Evolutionary conservation across 1,140 invertebrate genomes (phyloP).

Genomic region (Ceratosolen fusciceps): DNA sequence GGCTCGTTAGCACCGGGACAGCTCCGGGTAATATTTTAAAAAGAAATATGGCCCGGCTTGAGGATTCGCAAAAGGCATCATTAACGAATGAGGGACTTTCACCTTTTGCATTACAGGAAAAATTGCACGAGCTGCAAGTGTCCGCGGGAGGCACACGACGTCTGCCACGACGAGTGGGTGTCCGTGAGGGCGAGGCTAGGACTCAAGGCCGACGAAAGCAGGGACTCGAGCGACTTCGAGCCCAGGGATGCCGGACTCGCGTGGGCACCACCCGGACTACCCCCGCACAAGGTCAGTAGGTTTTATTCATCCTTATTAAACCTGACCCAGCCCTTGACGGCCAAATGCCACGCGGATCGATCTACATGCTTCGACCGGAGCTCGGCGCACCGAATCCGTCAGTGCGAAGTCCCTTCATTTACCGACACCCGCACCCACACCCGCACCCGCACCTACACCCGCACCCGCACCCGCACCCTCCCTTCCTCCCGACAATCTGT

Average conservation of each 20-base stretch:
- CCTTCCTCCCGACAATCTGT: too few relatives aligned
- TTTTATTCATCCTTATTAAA: too few relatives aligned
- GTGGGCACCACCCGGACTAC: conserved; percentile 86
- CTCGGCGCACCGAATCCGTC: too few relatives aligned
- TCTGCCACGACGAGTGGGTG: conserved; percentile 90
- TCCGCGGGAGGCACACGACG: conserved; percentile 86
- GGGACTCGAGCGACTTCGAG: conserved; percentile 67
- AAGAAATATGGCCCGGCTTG: neutral
- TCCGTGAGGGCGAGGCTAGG: conserved; percentile 86
- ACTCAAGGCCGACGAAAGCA: conserved; percentile 74
- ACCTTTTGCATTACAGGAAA: conserved; percentile 75
- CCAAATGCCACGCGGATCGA: too few relatives aligned
- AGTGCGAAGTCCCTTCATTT: too few relatives aligned
- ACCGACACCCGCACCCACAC: too few relatives aligned
- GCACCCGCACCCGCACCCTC: too few relatives aligned
- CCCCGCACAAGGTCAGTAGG: conserved; percentile 72
- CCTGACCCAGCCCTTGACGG: too few relatives aligned
- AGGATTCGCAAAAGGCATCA: neutral
- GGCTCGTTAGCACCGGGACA: neutral
- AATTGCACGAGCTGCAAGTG: conserved; percentile 92
- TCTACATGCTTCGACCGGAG: too few relatives aligned
- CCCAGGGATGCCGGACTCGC: conserved; percentile 79
- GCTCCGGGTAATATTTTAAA: neutral
- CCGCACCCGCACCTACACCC: too few relatives aligned
- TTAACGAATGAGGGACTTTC: neutral